phyloP scores from a whole-genome alignment of 2,888 invertebrate genomes.

The Drosophila infuscata region DNA sequence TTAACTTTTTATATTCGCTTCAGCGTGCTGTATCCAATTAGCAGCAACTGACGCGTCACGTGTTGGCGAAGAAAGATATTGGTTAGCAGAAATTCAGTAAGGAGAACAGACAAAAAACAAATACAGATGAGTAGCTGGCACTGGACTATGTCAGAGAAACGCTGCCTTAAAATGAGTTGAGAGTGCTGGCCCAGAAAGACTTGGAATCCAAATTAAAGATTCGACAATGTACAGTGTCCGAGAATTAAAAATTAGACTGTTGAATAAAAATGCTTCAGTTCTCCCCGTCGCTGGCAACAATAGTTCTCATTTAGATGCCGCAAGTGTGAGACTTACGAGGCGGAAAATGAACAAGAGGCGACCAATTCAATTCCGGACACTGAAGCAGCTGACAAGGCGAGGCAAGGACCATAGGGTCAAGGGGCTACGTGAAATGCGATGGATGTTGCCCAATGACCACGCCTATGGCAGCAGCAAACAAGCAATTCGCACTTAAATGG shows the following conservation, averaged over 20 bases:
- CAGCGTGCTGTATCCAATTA: constrained; percentile 38
- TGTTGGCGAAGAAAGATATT: constrained; percentile 17
- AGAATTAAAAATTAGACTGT: constrained; percentile 60
- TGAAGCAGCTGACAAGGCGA: constrained; percentile 40
- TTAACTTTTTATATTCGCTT: constrained; percentile 1
- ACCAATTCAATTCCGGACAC: constrained; percentile 43
- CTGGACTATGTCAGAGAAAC: constrained; percentile 5
- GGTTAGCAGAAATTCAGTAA: not conserved
- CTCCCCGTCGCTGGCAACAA: constrained; percentile 59
- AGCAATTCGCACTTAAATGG: constrained; percentile 60
- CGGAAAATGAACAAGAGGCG: constrained; percentile 72
- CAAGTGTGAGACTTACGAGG: constrained; percentile 70
- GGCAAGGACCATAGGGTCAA: constrained; percentile 18
- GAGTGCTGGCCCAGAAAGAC: constrained; percentile 19
- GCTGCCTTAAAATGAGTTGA: constrained; percentile 28
- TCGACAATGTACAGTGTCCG: constrained; percentile 22
- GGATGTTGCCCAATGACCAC: constrained; percentile 46
- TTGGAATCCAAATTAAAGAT: constrained; percentile 49
- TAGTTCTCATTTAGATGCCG: constrained; percentile 73
- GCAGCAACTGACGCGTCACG: constrained; percentile 18
- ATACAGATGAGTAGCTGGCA: constrained; percentile 7
- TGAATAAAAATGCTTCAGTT: constrained; percentile 59
- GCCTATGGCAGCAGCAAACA: constrained; percentile 44
- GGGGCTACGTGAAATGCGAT: constrained; percentile 9
- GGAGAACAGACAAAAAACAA: constrained; percentile 4